A percentile compares a stretch with the other conserved stretches of the same genome.
Evolutionary conservation across 2,888 invertebrate genomes (phyloP).

Genomic region (Stenichneumon culpator): DNA sequence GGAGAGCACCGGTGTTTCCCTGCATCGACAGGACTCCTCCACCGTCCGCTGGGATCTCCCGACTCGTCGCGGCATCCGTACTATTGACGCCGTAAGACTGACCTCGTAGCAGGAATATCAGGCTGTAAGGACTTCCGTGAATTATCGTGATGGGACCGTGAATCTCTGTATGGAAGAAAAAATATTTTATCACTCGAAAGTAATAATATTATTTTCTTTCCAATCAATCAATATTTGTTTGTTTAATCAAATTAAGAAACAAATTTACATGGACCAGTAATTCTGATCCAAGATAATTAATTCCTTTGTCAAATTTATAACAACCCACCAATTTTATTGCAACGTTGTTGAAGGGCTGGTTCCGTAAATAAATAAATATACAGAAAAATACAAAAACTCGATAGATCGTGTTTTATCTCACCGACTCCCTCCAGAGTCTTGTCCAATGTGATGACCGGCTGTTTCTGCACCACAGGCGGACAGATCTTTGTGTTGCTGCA

Average conservation of each 20-base stretch:
- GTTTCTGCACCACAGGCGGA: conserved; percentile 81
- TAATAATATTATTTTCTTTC: no score
- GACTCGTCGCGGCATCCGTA: conserved; percentile 78
- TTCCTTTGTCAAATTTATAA: no score
- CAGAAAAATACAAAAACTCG: neutral
- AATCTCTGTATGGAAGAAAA: conserved; percentile 77
- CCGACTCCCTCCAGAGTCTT: conserved; percentile 83
- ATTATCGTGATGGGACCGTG: conserved; percentile 81
- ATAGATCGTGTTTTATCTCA: conserved; percentile 69
- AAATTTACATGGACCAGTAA: no score
- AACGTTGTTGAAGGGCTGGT: no score
- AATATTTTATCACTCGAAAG: neutral
- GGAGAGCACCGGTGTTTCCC: conserved; percentile 90
- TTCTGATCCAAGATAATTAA: no score
- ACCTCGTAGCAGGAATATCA: conserved; percentile 91
- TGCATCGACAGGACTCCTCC: conserved; percentile 91
- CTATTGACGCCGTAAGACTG: conserved; percentile 77
- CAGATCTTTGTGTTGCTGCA: conserved; percentile 91
- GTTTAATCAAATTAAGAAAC: no score
- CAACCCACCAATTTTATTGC: no score
- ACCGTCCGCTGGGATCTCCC: conserved; percentile 85
- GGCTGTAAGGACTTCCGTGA: conserved; percentile 85
- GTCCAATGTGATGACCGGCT: conserved; percentile 83
- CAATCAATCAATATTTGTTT: no score
- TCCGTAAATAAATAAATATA: neutral